Evolutionary conservation across 2,113 vertebrate genomes (phyloP).

Genomic region (Microcebus griseorufus): DNA sequence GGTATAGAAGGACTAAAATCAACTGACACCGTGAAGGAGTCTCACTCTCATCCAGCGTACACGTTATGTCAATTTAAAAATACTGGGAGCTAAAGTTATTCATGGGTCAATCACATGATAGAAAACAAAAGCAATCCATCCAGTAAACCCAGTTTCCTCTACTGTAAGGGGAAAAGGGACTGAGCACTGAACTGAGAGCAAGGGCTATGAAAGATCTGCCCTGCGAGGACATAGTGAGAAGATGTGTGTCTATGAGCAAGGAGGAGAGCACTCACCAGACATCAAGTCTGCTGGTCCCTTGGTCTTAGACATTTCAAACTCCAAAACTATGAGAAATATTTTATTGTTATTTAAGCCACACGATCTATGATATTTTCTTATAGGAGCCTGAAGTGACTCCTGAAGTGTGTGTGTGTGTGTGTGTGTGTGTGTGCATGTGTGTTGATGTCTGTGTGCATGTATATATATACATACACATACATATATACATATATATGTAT

Average conservation of each 20-base stretch:
- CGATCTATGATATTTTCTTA: not conserved
- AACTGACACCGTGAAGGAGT: not conserved
- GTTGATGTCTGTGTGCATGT: too few species aligned
- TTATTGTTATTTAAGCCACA: not conserved
- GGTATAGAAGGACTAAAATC: accelerated
- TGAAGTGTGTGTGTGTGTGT: too few species aligned
- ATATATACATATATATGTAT: too few species aligned
- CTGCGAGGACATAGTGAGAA: not conserved
- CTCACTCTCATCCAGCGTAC: accelerated
- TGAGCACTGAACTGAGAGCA: not conserved
- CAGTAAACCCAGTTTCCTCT: not conserved
- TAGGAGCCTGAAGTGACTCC: not conserved
- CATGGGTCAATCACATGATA: not conserved
- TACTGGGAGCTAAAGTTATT: not conserved
- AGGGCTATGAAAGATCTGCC: not conserved
- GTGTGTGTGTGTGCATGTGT: too few species aligned
- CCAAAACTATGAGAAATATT: not conserved
- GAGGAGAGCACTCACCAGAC: too few species aligned
- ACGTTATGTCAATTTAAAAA: not conserved
- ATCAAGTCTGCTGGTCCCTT: not conserved
- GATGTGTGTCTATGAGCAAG: not conserved
- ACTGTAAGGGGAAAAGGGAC: not conserved
- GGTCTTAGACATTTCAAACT: not conserved
- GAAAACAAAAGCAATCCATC: not conserved
- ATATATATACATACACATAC: too few species aligned